Conservation (phyloP, 64 coral and sea anemone species). For the Stylophora pistillata region DNA sequence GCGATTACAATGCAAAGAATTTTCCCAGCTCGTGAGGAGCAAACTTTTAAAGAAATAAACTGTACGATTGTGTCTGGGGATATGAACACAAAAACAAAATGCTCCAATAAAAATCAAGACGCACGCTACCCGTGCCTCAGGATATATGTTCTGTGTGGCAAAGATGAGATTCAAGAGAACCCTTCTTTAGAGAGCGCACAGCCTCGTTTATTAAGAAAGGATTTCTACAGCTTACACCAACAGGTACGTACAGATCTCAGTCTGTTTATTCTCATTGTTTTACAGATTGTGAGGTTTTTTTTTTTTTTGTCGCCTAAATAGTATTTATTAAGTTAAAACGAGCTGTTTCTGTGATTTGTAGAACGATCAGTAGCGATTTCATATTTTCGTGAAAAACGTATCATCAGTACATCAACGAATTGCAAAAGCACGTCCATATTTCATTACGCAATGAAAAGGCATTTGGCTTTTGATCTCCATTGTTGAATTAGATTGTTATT, state of each 20-base stretch:
- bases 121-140: slow-evolving; percentile 16
- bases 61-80: slow-evolving; percentile 15
- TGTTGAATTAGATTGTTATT: too few species aligned
- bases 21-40: slow-evolving; percentile 18
- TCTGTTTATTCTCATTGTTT: not conserved
- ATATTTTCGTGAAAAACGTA: too few species aligned
- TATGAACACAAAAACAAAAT: slow-evolving; percentile 14
- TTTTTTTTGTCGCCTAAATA: too few species aligned
- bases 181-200: not conserved
- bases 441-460: too few species aligned
- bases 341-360: too few species aligned
- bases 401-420: too few species aligned
- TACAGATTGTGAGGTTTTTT: too few species aligned
- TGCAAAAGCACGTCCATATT: too few species aligned
- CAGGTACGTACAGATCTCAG: slow-evolving; percentile 4
- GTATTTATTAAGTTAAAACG: too few species aligned
- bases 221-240: slow-evolving; percentile 17
- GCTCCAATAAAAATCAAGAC: not conserved
- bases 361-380: too few species aligned
- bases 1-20: not conserved
- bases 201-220: not conserved
- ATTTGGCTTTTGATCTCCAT: too few species aligned
- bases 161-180: not conserved
- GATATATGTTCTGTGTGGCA: slow-evolving; percentile 41
- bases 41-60: slow-evolving; percentile 37